phyloP scores from a whole-genome alignment of 2,113 vertebrate species.

The Indicator indicator region DNA sequence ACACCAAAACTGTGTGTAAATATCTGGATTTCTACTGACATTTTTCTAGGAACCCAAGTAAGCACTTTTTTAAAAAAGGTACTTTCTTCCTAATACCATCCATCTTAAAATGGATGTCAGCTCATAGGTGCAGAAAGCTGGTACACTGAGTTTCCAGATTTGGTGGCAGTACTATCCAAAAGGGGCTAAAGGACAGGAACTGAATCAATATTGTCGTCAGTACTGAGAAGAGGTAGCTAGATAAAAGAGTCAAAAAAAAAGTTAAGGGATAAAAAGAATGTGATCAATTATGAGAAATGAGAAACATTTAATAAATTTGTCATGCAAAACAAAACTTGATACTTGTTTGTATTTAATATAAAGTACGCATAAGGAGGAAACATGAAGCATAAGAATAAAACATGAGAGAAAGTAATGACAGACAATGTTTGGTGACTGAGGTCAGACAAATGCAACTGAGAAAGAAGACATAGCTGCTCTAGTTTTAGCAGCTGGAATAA shows the following conservation, averaged over 20 bases:
- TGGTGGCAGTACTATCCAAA: not conserved
- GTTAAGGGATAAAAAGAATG: not conserved
- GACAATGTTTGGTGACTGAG: not conserved
- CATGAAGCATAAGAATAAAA: not conserved
- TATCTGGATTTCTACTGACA: not conserved
- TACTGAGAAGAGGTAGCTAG: not conserved
- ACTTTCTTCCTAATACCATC: not conserved
- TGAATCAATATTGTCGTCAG: not conserved
- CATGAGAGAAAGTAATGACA: not conserved
- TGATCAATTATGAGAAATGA: not conserved
- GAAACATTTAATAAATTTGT: not conserved
- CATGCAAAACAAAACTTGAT: not conserved
- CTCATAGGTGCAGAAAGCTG: not conserved
- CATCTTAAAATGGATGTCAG: not conserved
- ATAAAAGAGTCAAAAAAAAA: not conserved
- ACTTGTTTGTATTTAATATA: not conserved
- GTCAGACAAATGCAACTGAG: conserved; percentile 41
- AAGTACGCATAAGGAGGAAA: not conserved
- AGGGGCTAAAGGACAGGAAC: not conserved
- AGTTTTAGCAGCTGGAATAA: conserved; percentile 21
- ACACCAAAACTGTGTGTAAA: not conserved
- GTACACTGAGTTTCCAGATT: not conserved
- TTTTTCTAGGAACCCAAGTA: not conserved
- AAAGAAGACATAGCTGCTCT: conserved; percentile 15
- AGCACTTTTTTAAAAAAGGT: not conserved